Conservation (phyloP, 2,113 vertebrate genomes). For the Cygnus buccinator region DNA sequence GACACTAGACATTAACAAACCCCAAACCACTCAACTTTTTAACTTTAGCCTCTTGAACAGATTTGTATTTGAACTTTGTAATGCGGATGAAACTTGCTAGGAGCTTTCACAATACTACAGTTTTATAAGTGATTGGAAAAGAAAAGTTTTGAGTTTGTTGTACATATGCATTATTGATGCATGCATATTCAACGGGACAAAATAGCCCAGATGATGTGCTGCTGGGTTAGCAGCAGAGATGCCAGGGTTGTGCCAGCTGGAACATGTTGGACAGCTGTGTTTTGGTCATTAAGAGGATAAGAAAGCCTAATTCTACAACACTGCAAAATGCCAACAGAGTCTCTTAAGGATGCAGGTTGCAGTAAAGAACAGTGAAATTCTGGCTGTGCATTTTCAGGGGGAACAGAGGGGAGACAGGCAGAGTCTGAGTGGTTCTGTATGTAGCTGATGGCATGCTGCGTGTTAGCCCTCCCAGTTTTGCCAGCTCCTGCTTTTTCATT, state of each 20-base stretch:
- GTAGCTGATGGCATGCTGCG: neutral
- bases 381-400: neutral
- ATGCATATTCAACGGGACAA: neutral
- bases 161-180: neutral
- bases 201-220: neutral
- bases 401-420: accelerated
- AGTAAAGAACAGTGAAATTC: neutral
- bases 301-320: constrained; percentile 39
- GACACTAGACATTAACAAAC: neutral
- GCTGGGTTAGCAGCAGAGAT: neutral
- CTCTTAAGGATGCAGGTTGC: neutral
- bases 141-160: neutral
- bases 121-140: neutral
- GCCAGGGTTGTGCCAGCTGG: neutral
- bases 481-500: neutral
- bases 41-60: neutral
- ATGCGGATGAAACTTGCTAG: neutral
- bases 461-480: neutral
- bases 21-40: neutral
- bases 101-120: neutral
- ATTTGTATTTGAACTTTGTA: neutral
- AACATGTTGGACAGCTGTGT: constrained; percentile 26
- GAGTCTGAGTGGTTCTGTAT: neutral
- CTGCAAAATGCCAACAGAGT: neutral
- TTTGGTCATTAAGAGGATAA: constrained; percentile 57